These are phyloP conservation scores for Schlechtendalia chinensis DNA, from an alignment of 1,140 invertebrate species.

Conservation along the genomic window DNA sequence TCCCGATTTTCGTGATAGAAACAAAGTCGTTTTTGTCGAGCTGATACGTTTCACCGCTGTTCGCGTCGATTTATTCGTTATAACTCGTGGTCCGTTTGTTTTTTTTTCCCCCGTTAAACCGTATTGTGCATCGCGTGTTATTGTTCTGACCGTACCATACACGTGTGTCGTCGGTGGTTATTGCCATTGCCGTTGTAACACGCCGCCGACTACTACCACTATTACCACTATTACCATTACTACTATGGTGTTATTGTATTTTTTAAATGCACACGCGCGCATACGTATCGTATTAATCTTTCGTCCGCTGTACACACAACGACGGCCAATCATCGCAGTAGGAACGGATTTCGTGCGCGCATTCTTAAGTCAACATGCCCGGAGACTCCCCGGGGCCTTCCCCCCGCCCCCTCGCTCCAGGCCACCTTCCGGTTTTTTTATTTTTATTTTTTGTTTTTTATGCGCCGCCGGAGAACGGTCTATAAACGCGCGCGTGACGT, in stretches of 20 bases:
- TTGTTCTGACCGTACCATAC: too few species aligned
- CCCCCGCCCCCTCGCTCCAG: background rate
- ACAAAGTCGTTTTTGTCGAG: too few species aligned
- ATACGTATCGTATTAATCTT: constrained; percentile 12
- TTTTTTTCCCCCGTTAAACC: too few species aligned
- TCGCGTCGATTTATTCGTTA: too few species aligned
- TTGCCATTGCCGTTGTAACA: too few species aligned
- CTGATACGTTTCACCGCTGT: too few species aligned
- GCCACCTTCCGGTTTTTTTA: constrained; percentile 15
- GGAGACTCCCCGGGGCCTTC: constrained; percentile 44
- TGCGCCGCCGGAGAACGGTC: background rate
- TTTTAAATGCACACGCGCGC: background rate
- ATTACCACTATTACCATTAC: background rate
- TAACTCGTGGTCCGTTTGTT: too few species aligned
- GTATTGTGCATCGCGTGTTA: too few species aligned
- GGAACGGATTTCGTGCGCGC: constrained; percentile 46
- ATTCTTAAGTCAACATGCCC: constrained; percentile 47
- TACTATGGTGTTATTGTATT: constrained; percentile 6
- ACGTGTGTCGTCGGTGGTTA: too few species aligned
- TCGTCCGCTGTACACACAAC: constrained; percentile 11
- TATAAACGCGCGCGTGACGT: constrained; percentile 40
- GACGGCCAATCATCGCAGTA: constrained; percentile 44
- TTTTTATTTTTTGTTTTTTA: too few species aligned
- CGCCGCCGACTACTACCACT: background rate
- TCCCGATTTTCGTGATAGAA: too few species aligned